phyloP scores from a whole-genome alignment of 2,888 invertebrate species.

The Rhagophthalmus giganteus region DNA sequence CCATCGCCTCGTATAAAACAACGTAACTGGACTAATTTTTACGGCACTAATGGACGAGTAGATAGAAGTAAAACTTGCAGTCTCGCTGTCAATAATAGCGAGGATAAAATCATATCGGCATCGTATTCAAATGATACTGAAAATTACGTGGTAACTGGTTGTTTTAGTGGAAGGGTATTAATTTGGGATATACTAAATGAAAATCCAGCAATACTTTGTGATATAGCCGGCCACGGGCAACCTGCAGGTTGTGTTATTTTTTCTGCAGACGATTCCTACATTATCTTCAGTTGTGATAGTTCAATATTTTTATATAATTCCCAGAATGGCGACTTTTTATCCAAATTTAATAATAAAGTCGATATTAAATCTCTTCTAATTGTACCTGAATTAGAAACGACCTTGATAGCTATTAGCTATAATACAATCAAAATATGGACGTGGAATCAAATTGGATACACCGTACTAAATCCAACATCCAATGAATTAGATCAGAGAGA shows the following conservation, averaged over 20 bases:
- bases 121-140: constrained; percentile 38
- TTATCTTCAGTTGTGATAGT: constrained; percentile 36
- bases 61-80: constrained; percentile 34
- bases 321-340: constrained; percentile 34
- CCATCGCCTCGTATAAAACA: constrained; percentile 51
- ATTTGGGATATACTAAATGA: constrained; percentile 33
- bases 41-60: constrained; percentile 40
- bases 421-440: constrained; percentile 33
- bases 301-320: constrained; percentile 37
- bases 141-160: constrained; percentile 36
- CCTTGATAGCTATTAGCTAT: constrained; percentile 33
- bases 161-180: constrained; percentile 33
- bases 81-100: constrained; percentile 20
- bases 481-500: constrained; percentile 26
- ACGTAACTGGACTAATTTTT: constrained; percentile 45
- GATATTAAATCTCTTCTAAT: constrained; percentile 32
- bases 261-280: constrained; percentile 36
- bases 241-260: constrained; percentile 37
- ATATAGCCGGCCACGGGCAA: constrained; percentile 20
- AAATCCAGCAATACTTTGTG: constrained; percentile 13
- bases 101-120: constrained; percentile 40
- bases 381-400: constrained; percentile 33
- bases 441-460: constrained; percentile 28
- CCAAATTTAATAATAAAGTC: constrained; percentile 32
- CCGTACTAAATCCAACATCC: constrained; percentile 9